Conservation (phyloP, 2,888 invertebrate genomes). For the Cephus sareptanus region DNA sequence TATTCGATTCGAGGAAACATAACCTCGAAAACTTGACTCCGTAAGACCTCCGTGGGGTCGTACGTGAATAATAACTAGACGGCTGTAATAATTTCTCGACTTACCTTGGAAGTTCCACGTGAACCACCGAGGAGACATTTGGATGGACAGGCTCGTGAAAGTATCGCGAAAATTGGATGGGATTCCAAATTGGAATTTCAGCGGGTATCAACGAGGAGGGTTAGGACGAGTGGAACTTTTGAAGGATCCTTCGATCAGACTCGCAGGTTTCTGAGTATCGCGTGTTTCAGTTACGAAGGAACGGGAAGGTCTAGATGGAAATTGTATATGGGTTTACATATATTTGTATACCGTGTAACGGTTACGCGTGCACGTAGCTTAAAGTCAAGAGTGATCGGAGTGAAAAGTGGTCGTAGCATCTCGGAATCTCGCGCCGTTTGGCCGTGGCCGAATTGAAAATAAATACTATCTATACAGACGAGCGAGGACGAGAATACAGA, state of each 20-base stretch:
- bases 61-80: not conserved
- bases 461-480: constrained; percentile 44
- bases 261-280: not conserved
- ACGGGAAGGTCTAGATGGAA: not conserved
- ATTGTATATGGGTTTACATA: not conserved
- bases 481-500: constrained; percentile 26
- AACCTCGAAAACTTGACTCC: not conserved
- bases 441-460: constrained; percentile 64
- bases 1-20: not conserved
- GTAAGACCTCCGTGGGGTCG: not conserved
- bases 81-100: not conserved
- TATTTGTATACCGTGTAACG: not conserved
- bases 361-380: not conserved
- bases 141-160: not conserved
- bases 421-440: constrained; percentile 36
- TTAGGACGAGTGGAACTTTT: not conserved
- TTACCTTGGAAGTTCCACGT: not conserved
- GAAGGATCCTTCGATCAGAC: not conserved
- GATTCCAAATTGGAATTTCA: not conserved
- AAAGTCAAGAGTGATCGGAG: not conserved
- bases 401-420: not conserved
- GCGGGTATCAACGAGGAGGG: not conserved
- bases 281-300: not conserved
- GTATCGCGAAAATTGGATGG: not conserved
- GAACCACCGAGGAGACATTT: not conserved